These are phyloP conservation scores for Latrodectus elegans DNA, from an alignment of 2,888 invertebrate species.

Conservation along the genomic window DNA sequence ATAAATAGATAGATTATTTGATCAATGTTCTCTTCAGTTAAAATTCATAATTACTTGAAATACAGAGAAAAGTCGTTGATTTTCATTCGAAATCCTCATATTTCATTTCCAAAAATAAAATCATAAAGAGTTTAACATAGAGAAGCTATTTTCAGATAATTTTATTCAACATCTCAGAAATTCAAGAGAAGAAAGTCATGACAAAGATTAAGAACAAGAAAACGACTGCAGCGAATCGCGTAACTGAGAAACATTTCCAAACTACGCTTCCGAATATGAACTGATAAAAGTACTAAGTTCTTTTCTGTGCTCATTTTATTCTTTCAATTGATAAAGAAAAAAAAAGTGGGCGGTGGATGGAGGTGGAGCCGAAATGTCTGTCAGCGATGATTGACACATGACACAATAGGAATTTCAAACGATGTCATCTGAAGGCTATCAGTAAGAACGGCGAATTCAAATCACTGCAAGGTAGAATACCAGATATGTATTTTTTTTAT, in stretches of 20 bases:
- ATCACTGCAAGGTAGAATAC: slow-evolving; percentile 50
- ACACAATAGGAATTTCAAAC: slow-evolving; percentile 59
- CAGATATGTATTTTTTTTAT: slow-evolving; percentile 21
- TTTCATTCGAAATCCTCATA: no score
- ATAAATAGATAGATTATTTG: no score
- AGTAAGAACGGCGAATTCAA: slow-evolving; percentile 53
- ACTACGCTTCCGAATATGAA: slow-evolving; percentile 48
- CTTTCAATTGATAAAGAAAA: slow-evolving; percentile 37
- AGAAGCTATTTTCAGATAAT: not conserved
- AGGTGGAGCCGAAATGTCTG: slow-evolving; percentile 48
- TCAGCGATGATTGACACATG: slow-evolving; percentile 64
- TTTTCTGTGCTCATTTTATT: slow-evolving; percentile 5
- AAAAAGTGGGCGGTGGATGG: slow-evolving; percentile 39
- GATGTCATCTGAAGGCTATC: slow-evolving; percentile 61
- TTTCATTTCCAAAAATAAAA: no score
- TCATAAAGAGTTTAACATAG: no score
- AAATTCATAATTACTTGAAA: no score
- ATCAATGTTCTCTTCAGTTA: no score
- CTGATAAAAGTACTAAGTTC: slow-evolving; percentile 48
- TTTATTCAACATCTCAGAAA: not conserved
- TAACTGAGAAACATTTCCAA: slow-evolving; percentile 55
- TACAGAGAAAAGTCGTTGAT: no score
- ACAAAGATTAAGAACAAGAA: slow-evolving; percentile 59
- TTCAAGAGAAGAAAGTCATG: not conserved
- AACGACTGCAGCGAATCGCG: slow-evolving; percentile 44